Evolutionary conservation across 2,113 vertebrate species (phyloP).

Genomic region (Strix uralensis): DNA sequence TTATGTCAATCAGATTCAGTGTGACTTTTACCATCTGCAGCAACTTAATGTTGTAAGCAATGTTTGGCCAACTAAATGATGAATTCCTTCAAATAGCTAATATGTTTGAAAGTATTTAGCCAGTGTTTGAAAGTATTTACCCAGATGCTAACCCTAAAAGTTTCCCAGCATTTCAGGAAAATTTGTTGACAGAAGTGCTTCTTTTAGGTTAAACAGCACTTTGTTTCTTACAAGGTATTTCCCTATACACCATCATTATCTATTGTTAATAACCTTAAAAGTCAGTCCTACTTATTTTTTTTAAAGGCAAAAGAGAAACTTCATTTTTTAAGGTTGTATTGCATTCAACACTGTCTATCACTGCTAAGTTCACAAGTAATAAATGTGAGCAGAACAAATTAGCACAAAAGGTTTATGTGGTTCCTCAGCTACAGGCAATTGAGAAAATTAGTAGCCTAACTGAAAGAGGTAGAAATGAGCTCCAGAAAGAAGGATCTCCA

Average conservation of each 20-base stretch:
- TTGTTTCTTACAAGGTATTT: not conserved
- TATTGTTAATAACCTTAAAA: not conserved
- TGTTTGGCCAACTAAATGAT: not conserved
- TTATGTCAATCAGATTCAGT: not conserved
- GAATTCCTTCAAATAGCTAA: not conserved
- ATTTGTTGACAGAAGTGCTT: not conserved
- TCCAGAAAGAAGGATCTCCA: not conserved
- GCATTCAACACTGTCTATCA: not conserved
- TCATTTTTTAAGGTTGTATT: not conserved
- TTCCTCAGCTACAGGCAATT: not conserved
- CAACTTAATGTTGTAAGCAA: not conserved
- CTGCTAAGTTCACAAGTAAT: not conserved
- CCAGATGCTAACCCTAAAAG: not conserved
- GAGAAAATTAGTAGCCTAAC: not conserved
- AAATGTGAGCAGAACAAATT: not conserved
- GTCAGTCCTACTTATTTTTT: not conserved
- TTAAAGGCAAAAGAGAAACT: not conserved
- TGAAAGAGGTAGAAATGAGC: not conserved
- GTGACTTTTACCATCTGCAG: not conserved
- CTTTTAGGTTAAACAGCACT: not conserved
- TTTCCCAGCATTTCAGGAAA: not conserved
- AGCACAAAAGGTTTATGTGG: not conserved
- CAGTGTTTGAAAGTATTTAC: not conserved
- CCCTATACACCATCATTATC: not conserved
- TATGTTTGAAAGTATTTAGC: not conserved